phyloP scores from a whole-genome alignment of 1,140 invertebrate genomes.

The Rhopalosiphum maidis region DNA sequence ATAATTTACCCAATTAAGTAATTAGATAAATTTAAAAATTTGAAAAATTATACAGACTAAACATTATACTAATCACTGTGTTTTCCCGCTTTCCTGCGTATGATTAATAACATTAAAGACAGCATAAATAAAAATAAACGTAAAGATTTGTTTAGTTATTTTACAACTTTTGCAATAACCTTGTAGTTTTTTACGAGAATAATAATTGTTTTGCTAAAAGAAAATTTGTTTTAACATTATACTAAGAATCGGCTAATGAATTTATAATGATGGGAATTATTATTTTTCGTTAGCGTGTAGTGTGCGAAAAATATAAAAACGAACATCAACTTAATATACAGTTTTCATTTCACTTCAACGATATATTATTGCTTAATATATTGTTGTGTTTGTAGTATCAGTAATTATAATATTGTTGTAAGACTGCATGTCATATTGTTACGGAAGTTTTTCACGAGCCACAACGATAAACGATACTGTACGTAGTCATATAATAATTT shows the following conservation, averaged over 20 bases:
- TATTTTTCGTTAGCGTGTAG: neutral
- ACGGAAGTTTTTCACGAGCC: neutral
- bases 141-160: neutral
- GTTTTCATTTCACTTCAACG: neutral
- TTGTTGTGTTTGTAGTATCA: neutral
- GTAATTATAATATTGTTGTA: neutral
- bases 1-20: no score
- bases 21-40: no score
- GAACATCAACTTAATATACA: neutral
- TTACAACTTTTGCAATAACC: neutral
- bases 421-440: constrained; percentile 13
- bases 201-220: neutral
- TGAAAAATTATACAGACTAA: no score
- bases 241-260: neutral
- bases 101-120: neutral
- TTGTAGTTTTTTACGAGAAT: neutral
- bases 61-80: neutral
- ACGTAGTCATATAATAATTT: neutral
- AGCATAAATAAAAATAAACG: neutral
- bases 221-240: neutral
- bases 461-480: neutral
- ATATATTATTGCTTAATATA: neutral
- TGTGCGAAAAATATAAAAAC: neutral
- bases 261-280: constrained; percentile 19
- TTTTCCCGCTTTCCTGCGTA: neutral